Evolutionary conservation across 2,113 vertebrate genomes (phyloP), one percentile per base, ranked within the genome.

Genomic region (Garra rufa): DNA sequence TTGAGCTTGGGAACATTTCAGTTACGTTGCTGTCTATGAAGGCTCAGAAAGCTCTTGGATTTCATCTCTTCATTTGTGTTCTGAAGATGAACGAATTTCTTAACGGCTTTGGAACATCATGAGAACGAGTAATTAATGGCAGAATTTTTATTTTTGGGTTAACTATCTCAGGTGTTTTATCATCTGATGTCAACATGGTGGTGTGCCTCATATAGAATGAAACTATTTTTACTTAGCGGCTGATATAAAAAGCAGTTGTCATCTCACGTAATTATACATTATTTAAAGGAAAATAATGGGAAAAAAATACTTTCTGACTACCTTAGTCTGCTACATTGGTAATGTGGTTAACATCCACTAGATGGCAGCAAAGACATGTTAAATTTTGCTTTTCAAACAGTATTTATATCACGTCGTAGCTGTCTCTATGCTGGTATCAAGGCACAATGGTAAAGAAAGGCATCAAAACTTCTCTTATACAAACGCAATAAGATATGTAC

Each of bases 331-430:
- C 44, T 14, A 17, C 1, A 50, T 26, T 17, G 43, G 3, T 63
- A 19, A 44, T 79, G 57, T 77, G 52, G 14, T 46, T 38, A 44
- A 15, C n/a, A 28, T 63, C 77, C 77, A 46, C 77, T 65, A 79
- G 77, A 79, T 79, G 57, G 38, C 77, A 79, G 77, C 57, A 79
- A 30, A 79, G 38, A 65, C 41, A 46, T 63, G 14, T 24, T 9
- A 9, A 1, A 28, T 28, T 74, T 28, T 63, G 24, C 8, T 59
- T 4, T 28, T 28, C 26, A 63, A 28, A 24, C 50, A 4, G 57
- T 24, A 11, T 26, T 59, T 28, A 30, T 13, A 63, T 24, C 1
- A 15, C 26, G 6, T 43, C 11, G 38, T 43, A 43, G 41, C 69
- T 41, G 69, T 24, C 21, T 70, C 19, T n/a, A 43, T 13, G 2